Percentiles rank a stretch among this genome's conserved stretches.
Evolutionary conservation across 1,140 invertebrate species (phyloP).

Genomic region (Saccostrea echinata): DNA sequence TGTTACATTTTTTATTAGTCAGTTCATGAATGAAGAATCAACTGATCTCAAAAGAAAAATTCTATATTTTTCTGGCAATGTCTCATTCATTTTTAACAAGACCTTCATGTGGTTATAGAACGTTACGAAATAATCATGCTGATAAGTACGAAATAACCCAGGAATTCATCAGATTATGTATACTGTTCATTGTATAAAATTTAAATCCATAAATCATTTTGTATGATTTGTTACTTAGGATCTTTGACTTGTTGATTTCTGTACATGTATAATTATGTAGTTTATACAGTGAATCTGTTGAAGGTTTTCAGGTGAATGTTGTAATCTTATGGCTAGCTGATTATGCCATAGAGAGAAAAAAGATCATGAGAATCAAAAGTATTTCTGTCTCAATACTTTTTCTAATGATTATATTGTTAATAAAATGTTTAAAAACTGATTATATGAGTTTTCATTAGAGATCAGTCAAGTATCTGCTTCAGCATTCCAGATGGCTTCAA

Average conservation of each 20-base stretch:
- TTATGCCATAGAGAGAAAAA: background rate
- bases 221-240: background rate
- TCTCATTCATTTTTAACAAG: no score
- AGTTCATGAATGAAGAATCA: background rate
- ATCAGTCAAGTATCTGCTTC: no score
- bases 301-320: background rate
- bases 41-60: background rate
- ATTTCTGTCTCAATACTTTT: conserved; percentile 35
- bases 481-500: no score
- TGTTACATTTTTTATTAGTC: background rate
- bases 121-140: no score
- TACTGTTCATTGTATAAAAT: no score
- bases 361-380: conserved; percentile 4
- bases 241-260: background rate
- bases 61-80: background rate
- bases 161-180: background rate
- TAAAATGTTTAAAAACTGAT: background rate
- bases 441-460: background rate
- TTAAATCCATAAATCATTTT: background rate
- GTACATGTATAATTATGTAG: background rate
- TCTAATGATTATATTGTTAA: conserved; percentile 34
- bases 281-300: background rate
- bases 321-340: background rate
- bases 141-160: background rate
- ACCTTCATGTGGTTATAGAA: background rate